Conservation (phyloP, 2,797 vertebrate species). For the Sebastes minor region DNA sequence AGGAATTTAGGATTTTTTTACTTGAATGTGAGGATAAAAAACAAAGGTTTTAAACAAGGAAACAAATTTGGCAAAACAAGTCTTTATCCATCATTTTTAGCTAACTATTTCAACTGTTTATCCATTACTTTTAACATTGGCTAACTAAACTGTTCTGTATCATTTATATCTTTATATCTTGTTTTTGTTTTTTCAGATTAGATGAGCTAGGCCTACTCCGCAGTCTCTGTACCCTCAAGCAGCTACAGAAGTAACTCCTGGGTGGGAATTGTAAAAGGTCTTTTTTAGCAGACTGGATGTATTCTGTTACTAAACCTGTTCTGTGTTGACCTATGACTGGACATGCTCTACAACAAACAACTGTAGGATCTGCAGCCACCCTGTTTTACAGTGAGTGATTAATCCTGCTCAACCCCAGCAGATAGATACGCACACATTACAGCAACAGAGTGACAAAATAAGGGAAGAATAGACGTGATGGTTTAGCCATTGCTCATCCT, state of each 20-base stretch:
- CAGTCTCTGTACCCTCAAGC: not conserved
- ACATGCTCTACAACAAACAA: not conserved
- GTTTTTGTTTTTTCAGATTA: not conserved
- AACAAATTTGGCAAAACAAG: not conserved
- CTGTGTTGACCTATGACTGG: not conserved
- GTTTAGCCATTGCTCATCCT: conserved; percentile 58
- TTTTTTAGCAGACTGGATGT: not conserved
- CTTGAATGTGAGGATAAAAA: not conserved
- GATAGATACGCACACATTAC: not conserved
- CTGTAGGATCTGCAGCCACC: not conserved
- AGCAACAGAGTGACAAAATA: not conserved
- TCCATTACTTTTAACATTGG: too few species aligned
- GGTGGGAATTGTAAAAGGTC: not conserved
- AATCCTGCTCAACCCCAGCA: not conserved
- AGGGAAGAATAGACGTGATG: not conserved
- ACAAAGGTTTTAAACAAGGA: not conserved
- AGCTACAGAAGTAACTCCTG: too few species aligned
- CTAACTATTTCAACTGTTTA: not conserved
- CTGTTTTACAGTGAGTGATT: conserved; percentile 1
- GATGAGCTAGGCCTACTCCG: not conserved
- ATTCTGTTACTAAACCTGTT: not conserved
- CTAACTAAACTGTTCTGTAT: too few species aligned
- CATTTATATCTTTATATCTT: too few species aligned
- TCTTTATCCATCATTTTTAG: not conserved
- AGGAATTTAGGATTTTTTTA: too few species aligned